Evolutionary conservation across 1,140 invertebrate species (phyloP), one percentile per base, ranked within the genome.

Genomic region (Hydropsyche tenuis): DNA sequence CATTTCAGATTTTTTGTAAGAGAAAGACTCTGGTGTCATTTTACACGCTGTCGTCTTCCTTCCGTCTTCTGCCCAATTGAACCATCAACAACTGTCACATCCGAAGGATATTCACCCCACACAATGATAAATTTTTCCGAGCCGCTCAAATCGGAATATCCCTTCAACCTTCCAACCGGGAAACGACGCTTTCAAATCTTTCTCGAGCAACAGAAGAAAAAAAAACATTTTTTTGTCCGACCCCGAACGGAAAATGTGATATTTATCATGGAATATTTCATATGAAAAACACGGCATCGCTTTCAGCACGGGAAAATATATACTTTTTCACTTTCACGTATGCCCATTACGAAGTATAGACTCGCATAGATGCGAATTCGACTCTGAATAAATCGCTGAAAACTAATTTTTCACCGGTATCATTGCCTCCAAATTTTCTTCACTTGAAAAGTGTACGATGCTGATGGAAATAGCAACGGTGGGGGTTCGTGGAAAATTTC

Each of bases 41-140:
- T 65, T 65, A 65, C 63, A 65, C 30, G 1, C 37, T 65, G 63
- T 65, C 63, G 37, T 5, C 37, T 16, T 45, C 16, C 16, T 45
- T 42, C 30, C 30, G 22, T n/a, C 45, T 68, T 46, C n/a, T 51
- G 65, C 43, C 43, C 65, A 48, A 68, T 68, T 68, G 65, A 68
- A 51, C 65, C 65, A 68, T 68, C 65, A 68, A 68, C 65, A 68
- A 68, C 46, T 68, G 43, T 68, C 65, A 51, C 43, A 46, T 65
- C 63, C 37, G 0, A 37, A 42, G 63, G 30, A 65, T 65, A 65
- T 65, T 65, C 30, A 16, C 20, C 37, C 63, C 42, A 11, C 18
- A 65, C 63, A 60, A 60, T 60, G 56, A 60, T 60, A 65, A 30
- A 65, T 65, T 65, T 45, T 45, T 65, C 63, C 30, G 63, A 65